Conservation (phyloP, 2,888 invertebrate species). For the Pedicia rivosa region DNA sequence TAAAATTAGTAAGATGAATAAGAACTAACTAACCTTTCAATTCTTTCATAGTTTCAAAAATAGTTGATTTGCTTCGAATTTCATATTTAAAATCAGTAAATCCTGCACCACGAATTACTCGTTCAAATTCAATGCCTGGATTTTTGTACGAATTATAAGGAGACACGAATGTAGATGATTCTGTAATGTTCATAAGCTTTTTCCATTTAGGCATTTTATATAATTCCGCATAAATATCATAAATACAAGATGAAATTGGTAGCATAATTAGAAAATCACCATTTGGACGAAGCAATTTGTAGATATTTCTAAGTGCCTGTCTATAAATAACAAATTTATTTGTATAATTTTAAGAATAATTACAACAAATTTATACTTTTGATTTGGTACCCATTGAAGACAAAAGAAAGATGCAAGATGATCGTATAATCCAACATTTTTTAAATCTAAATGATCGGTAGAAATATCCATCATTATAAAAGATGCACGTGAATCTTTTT, state of each 20-base stretch:
- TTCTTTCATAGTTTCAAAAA: too few relatives aligned
- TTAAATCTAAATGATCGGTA: slow-evolving; percentile 17
- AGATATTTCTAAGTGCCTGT: slow-evolving; percentile 49
- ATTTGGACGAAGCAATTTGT: slow-evolving; percentile 43
- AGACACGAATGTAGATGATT: slow-evolving; percentile 46
- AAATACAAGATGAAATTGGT: slow-evolving; percentile 52
- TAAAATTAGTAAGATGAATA: too few relatives aligned
- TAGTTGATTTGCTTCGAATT: too few relatives aligned
- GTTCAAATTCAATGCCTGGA: slow-evolving; percentile 38
- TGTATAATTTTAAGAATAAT: too few relatives aligned
- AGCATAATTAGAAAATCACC: slow-evolving; percentile 50
- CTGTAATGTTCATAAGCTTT: slow-evolving; percentile 45
- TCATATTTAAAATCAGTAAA: slow-evolving; percentile 43
- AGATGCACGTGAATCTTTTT: slow-evolving; percentile 30
- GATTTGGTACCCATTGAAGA: slow-evolving; percentile 62
- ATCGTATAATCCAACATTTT: slow-evolving; percentile 33
- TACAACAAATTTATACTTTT: too few relatives aligned
- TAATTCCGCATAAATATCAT: slow-evolving; percentile 47
- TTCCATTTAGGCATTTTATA: slow-evolving; percentile 41
- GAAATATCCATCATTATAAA: slow-evolving; percentile 39
- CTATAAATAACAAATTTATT: too few relatives aligned
- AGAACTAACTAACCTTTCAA: too few relatives aligned
- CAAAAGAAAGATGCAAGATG: slow-evolving; percentile 64
- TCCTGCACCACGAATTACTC: slow-evolving; percentile 39
- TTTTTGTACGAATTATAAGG: slow-evolving; percentile 46